phyloP scores from a whole-genome alignment of 2,888 invertebrate species.

The Tinea semifulvella region DNA sequence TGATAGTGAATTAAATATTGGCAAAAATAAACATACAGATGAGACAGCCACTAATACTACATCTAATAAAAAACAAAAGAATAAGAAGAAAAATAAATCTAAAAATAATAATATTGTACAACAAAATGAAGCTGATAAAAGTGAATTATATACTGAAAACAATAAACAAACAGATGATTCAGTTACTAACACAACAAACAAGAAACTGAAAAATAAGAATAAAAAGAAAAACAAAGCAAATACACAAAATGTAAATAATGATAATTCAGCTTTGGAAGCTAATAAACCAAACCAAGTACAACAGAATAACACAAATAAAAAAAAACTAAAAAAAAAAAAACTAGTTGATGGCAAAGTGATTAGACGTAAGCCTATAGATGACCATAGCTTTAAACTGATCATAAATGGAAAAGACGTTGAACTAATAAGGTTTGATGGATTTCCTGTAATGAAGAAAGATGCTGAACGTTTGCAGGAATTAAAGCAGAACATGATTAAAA shows the following conservation, averaged over 20 bases:
- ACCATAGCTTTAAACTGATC: conserved; percentile 57
- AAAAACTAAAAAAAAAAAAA: conserved; percentile 23
- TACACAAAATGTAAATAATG: conserved; percentile 28
- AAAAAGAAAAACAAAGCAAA: conserved; percentile 25
- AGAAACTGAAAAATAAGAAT: not conserved
- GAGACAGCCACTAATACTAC: conserved; percentile 15
- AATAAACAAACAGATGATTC: conserved; percentile 21
- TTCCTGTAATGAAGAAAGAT: conserved; percentile 76
- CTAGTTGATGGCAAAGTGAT: conserved; percentile 36
- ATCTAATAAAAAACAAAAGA: conserved; percentile 17
- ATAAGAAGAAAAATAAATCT: conserved; percentile 23
- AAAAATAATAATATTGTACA: conserved; percentile 16
- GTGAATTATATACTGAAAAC: conserved; percentile 13
- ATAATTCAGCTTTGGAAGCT: conserved; percentile 24
- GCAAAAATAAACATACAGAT: conserved; percentile 20
- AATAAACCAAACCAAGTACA: not conserved
- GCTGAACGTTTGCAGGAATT: conserved; percentile 70
- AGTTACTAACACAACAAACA: not conserved
- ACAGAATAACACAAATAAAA: conserved; percentile 11
- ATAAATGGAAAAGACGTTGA: conserved; percentile 72
- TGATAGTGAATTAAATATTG: conserved; percentile 21
- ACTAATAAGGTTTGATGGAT: conserved; percentile 73
- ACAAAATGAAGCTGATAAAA: conserved; percentile 2
- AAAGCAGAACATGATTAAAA: conserved; percentile 70
- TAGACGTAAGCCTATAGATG: conserved; percentile 52